Base-by-base conservation (phyloP, 2,113 vertebrate species). In the Psittacus erithacus region DNA sequence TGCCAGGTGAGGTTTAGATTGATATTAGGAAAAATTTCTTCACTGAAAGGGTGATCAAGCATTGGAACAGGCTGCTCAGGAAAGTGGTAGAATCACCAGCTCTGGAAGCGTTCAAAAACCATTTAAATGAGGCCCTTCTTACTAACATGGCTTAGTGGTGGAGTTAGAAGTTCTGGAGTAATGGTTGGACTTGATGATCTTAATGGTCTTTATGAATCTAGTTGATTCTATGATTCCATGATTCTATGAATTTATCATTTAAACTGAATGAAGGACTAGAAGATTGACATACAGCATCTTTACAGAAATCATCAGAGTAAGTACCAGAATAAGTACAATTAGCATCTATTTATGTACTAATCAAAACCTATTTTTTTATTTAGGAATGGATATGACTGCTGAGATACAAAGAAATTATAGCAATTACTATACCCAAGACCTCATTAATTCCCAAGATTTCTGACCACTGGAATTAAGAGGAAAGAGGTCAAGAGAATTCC, bases 261-360 rank as follows among this genome's bases (percentile, higher is more conserved):
- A 41, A 77, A 84, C 11, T n/a, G 43, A 62, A 52, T 4, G 65
- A 74, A 65, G n/a, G 18, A 46, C 14, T 27, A 15, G 5, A 7
- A 71, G 3, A 43, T 57, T 87, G 31, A 55, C 0, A 0, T 41
- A 53, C 3, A 71, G 15, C 5, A 6, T 70, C 31, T 59, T 31
- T 18, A 80, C 5, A 33, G 27, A 23, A 84, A 78, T 17, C 78
- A 53, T 59, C n/a, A 78, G 64, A 88, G 9, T 62, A 47, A 71
- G 43, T 59, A 67, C 31, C 31, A 75, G 53, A 89, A 11, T 63
- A 52, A 64, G 39, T 59, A 70, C 31, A n/a, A 46, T 17, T 41
- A 49, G 2, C 5, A 9, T 28, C 41, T n/a, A 25, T 28, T 81
- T 28, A 47, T 1, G 2, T 8, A 74, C 33, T 44, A 83, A 80